Evolutionary conservation across 2,113 vertebrate genomes (phyloP).

Genomic region (Apus apus): DNA sequence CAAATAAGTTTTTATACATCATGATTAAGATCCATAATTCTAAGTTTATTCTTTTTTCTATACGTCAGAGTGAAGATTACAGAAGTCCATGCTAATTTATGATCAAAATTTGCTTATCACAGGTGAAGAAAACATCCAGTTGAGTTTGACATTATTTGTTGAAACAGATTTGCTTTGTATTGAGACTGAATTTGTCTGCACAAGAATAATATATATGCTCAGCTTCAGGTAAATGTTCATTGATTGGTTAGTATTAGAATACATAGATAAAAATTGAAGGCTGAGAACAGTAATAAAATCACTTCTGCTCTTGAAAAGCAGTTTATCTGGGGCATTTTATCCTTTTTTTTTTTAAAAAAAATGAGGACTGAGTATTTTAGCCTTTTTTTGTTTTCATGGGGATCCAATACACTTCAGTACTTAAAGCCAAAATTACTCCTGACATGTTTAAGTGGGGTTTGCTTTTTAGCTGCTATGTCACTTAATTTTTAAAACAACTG

Average conservation of each 20-base stretch:
- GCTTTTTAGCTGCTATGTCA: neutral
- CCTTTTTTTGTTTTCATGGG: neutral
- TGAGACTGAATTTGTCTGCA: neutral
- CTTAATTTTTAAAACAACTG: neutral
- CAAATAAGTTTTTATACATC: neutral
- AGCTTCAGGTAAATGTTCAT: neutral
- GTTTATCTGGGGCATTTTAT: neutral
- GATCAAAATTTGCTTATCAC: neutral
- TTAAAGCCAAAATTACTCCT: neutral
- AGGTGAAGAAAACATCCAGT: neutral
- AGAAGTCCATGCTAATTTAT: neutral
- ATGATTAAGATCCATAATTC: neutral
- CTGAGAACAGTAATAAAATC: neutral
- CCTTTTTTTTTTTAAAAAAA: neutral
- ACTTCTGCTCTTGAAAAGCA: neutral
- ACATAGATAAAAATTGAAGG: neutral
- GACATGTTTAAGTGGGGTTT: neutral
- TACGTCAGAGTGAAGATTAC: constrained; percentile 13
- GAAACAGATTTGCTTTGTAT: neutral
- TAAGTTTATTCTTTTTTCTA: constrained; percentile 3
- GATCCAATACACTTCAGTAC: neutral
- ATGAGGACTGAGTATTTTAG: neutral
- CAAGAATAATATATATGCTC: neutral
- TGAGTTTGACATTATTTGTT: constrained; percentile 10
- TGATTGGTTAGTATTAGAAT: neutral